Evolutionary conservation across 2,113 vertebrate species (phyloP).

Genomic region (Pelecanoides urinatrix): DNA sequence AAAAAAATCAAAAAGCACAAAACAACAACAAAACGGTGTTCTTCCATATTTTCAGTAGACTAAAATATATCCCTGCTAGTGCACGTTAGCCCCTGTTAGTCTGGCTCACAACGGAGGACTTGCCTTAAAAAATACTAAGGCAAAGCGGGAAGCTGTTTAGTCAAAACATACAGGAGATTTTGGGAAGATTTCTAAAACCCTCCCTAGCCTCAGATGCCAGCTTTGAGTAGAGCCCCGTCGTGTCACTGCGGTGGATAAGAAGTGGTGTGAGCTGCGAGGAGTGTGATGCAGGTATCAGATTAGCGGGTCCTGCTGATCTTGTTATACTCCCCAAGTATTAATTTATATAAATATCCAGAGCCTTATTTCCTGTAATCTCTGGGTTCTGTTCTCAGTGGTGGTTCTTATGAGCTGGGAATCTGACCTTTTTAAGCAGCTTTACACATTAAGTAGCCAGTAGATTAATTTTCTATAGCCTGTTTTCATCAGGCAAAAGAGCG

Average conservation of each 20-base stretch:
- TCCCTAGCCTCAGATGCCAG: background rate
- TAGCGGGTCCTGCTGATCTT: background rate
- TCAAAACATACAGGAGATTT: background rate
- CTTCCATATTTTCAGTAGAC: fast-evolving
- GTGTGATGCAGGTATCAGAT: background rate
- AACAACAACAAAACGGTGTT: background rate
- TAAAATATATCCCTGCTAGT: background rate
- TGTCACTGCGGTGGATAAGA: background rate
- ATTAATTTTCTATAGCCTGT: slow-evolving; percentile 31
- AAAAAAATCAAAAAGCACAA: fast-evolving
- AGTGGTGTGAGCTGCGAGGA: background rate
- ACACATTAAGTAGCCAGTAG: slow-evolving; percentile 10
- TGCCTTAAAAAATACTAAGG: background rate
- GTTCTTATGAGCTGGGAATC: background rate
- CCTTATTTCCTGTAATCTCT: background rate
- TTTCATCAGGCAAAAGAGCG: background rate
- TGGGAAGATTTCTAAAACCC: background rate
- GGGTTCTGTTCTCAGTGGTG: background rate
- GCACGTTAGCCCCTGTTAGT: background rate
- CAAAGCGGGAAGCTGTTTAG: background rate
- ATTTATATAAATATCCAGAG: slow-evolving; percentile 34
- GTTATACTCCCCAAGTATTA: background rate
- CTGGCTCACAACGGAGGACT: background rate
- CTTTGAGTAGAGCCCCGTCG: background rate
- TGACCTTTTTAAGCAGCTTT: slow-evolving; percentile 53